A percentile compares a stretch with the other conserved stretches of the same genome.
These are phyloP conservation scores for Littorina saxatilis DNA, from an alignment of 1,140 invertebrate genomes.

Conservation along the genomic window DNA sequence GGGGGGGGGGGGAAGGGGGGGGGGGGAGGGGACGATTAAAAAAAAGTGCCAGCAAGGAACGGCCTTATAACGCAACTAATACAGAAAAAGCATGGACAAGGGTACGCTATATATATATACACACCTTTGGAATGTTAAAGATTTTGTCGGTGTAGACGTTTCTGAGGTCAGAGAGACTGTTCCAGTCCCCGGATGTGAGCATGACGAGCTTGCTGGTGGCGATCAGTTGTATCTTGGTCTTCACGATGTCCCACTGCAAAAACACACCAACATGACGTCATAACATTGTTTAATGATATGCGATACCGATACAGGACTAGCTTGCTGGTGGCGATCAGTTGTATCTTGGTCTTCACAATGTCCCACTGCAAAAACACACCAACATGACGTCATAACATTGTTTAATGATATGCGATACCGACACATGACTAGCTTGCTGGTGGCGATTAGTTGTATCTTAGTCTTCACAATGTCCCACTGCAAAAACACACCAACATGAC, in stretches of 20 bases:
- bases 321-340: conserved; percentile 72
- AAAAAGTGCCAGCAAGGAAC: no score
- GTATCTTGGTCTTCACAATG: conserved; percentile 73
- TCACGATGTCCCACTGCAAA: conserved; percentile 76
- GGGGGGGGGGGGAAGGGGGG: no score
- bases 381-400: neutral
- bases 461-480: conserved; percentile 76
- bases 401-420: no score
- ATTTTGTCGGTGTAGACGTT: conserved; percentile 74
- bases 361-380: conserved; percentile 73
- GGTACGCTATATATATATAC: no score
- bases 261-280: neutral
- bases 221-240: conserved; percentile 72
- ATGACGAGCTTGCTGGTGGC: conserved; percentile 73
- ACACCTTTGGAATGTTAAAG: conserved; percentile 62
- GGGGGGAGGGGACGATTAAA: no score
- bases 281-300: neutral
- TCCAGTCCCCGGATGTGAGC: conserved; percentile 73
- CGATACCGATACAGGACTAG: conserved; percentile 57
- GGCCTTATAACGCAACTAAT: no score
- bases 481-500: conserved; percentile 39
- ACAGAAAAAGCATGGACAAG: no score
- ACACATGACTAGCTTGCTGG: conserved; percentile 71
- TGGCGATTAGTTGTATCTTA: conserved; percentile 71
- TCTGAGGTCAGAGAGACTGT: conserved; percentile 73